Conservation (phyloP, 2,113 vertebrate species). For the Turdus rufiventris region DNA sequence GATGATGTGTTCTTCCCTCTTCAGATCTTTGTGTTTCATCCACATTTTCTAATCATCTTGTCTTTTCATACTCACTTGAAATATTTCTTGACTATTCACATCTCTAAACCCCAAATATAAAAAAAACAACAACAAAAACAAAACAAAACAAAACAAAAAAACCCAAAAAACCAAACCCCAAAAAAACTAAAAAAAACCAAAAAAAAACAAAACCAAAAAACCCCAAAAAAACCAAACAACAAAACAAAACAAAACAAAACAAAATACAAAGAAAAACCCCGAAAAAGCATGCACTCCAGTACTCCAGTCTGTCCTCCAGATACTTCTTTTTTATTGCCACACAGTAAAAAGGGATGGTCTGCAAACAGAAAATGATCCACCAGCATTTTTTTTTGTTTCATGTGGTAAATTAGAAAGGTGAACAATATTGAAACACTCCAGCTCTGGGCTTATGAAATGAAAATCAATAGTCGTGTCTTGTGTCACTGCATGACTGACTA, state of each 20-base stretch:
- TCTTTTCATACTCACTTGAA: neutral
- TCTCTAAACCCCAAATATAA: neutral
- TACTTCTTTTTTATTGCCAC: neutral
- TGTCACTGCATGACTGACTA: neutral
- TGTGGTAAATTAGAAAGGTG: neutral
- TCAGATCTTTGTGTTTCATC: neutral
- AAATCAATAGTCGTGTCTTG: neutral
- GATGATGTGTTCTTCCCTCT: neutral
- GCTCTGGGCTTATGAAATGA: neutral
- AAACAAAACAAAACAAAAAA: too few species aligned
- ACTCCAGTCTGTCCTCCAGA: neutral
- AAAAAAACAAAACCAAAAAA: neutral
- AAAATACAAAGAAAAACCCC: fast-evolving
- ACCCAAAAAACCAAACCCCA: neutral
- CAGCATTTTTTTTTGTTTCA: neutral
- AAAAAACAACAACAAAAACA: neutral
- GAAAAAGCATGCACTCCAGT: neutral
- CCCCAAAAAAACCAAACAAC: neutral
- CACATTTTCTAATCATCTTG: neutral
- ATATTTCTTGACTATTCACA: neutral
- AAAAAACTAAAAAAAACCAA: neutral
- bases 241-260: too few species aligned
- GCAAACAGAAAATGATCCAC: neutral
- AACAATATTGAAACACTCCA: neutral
- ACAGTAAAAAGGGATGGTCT: neutral